Evolutionary conservation across 2,888 invertebrate genomes (phyloP).

Genomic region (Julus scanicus): DNA sequence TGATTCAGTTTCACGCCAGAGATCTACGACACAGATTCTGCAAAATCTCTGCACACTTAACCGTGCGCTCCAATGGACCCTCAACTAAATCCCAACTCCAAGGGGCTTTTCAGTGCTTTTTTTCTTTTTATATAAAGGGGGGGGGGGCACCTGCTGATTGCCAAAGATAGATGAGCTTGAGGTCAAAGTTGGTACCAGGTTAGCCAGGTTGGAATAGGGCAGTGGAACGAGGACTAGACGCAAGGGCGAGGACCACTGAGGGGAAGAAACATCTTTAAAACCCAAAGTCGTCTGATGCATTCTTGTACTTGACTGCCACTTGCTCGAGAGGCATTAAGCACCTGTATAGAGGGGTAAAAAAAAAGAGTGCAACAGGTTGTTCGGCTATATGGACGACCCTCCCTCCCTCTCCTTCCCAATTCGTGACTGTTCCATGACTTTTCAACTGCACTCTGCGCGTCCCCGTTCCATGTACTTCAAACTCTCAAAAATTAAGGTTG

Average conservation of each 20-base stretch:
- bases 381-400: background rate
- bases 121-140: background rate
- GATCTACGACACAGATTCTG: background rate
- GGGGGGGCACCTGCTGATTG: conserved; percentile 6
- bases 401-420: background rate
- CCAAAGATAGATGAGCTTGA: conserved; percentile 10
- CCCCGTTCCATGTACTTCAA: background rate
- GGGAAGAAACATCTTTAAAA: background rate
- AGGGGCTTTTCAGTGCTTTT: background rate
- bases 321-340: background rate
- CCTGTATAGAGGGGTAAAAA: background rate
- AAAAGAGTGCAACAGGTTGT: conserved; percentile 40
- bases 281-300: background rate
- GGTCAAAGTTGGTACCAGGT: conserved; percentile 20
- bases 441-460: background rate
- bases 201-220: conserved; percentile 2
- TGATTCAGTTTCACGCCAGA: background rate
- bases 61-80: background rate
- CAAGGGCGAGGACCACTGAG: background rate
- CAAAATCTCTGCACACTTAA: background rate
- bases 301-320: background rate
- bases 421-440: background rate
- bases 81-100: background rate
- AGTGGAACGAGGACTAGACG: background rate
- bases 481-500: conserved; percentile 12